Evolutionary conservation across 2,888 invertebrate species (phyloP).

Genomic region (Ormyrus labotus): DNA sequence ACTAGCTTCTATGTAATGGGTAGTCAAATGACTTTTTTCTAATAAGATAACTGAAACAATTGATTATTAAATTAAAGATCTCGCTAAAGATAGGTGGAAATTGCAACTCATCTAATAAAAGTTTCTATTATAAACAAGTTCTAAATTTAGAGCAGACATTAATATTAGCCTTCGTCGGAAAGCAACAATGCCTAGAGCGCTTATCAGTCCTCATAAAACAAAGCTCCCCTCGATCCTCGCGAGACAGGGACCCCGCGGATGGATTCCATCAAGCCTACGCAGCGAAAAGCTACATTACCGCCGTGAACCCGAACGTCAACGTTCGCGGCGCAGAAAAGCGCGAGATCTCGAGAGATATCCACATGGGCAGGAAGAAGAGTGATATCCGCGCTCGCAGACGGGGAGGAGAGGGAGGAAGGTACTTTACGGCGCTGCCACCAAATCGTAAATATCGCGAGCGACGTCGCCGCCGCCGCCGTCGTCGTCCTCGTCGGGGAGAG

Average conservation of each 20-base stretch:
- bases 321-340: slow-evolving; percentile 20
- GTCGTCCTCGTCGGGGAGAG: not conserved
- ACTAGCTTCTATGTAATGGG: not conserved
- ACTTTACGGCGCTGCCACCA: slow-evolving; percentile 65
- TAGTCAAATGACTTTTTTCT: not conserved
- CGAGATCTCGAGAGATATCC: slow-evolving; percentile 31
- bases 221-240: slow-evolving; percentile 24
- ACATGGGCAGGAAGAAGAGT: slow-evolving; percentile 18
- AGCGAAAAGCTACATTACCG: slow-evolving; percentile 7
- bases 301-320: not conserved
- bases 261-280: slow-evolving; percentile 42
- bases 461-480: not conserved
- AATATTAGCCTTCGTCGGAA: not conserved
- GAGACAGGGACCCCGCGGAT: slow-evolving; percentile 20
- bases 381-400: slow-evolving; percentile 24
- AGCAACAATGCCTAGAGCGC: slow-evolving; percentile 15
- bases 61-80: too few species aligned
- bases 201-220: slow-evolving; percentile 31
- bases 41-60: not conserved
- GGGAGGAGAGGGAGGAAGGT: slow-evolving; percentile 50
- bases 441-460: slow-evolving; percentile 67
- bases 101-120: too few species aligned
- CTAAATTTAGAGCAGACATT: too few species aligned
- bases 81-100: too few species aligned
- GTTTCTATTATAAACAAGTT: too few species aligned